A percentile compares a stretch with the other conserved stretches of the same genome.
phyloP scores from a whole-genome alignment of 30 jellyfish, hydroid and myxozoan species.

The Turritopsis dohrnii region DNA sequence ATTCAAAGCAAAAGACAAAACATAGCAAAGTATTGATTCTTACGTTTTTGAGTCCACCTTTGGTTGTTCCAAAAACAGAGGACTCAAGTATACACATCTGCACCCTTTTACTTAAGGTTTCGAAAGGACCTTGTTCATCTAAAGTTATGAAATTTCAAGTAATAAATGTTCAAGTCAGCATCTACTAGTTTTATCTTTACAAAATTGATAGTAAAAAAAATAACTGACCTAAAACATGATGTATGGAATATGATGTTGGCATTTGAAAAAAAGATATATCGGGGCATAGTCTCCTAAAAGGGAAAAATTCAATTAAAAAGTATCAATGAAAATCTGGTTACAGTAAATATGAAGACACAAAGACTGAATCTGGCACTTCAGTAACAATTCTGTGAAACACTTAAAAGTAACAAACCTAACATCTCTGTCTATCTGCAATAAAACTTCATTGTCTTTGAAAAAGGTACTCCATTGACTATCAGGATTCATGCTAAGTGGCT shows the following conservation, averaged over 20 bases:
- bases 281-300: slow-evolving; percentile 84
- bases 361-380: no score
- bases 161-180: background rate
- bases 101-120: slow-evolving; percentile 83
- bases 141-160: no score
- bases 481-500: slow-evolving; percentile 82
- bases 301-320: background rate
- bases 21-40: background rate
- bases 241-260: slow-evolving; percentile 77
- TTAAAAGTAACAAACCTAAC: slow-evolving; percentile 86
- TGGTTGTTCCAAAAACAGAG: slow-evolving; percentile 80
- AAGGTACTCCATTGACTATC: slow-evolving; percentile 91
- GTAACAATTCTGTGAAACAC: no score
- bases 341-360: no score
- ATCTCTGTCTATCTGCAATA: slow-evolving; percentile 90
- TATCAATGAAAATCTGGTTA: no score
- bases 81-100: slow-evolving; percentile 71
- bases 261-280: slow-evolving; percentile 93
- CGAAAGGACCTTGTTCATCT: slow-evolving; percentile 44
- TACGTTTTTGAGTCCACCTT: slow-evolving; percentile 85
- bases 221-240: slow-evolving; percentile 60
- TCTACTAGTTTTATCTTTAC: background rate
- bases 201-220: background rate
- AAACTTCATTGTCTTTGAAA: slow-evolving; percentile 88
- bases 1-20: background rate